phyloP scores from a whole-genome alignment of 2,797 vertebrate genomes.

The Scleropages formosus region DNA sequence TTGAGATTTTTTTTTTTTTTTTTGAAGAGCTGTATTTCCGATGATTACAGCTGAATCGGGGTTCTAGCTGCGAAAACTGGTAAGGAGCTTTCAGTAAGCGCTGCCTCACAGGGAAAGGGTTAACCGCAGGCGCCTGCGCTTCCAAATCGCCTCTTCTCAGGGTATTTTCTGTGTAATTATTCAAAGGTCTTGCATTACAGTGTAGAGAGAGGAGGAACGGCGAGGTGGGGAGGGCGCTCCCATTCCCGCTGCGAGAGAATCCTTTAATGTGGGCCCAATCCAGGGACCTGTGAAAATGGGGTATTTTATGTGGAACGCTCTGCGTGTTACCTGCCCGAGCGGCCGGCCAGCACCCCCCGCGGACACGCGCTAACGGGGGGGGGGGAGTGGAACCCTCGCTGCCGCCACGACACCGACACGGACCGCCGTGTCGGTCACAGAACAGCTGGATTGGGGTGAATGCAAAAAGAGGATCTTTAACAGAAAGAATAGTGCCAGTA shows the following conservation, averaged over 20 bases:
- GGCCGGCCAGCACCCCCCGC: conserved; percentile 46
- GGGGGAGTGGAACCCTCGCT: neutral
- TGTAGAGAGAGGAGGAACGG: conserved; percentile 30
- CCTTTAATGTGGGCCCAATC: conserved; percentile 51
- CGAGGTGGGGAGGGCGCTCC: conserved; percentile 34
- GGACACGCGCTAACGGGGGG: conserved; percentile 49
- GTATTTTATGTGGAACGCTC: conserved; percentile 37
- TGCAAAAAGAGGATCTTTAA: neutral
- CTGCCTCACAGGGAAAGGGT: neutral
- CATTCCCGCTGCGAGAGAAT: conserved; percentile 50
- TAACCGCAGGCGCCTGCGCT: conserved; percentile 37
- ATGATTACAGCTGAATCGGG: conserved; percentile 15
- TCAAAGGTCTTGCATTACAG: conserved; percentile 55
- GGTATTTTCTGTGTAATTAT: conserved; percentile 60
- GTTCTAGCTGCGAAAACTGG: neutral
- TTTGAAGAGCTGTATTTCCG: conserved; percentile 50
- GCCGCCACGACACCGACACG: neutral
- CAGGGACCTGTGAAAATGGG: conserved; percentile 36
- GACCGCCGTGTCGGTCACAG: too few species aligned
- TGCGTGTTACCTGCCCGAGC: conserved; percentile 43
- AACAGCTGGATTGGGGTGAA: too few species aligned
- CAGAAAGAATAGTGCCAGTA: neutral
- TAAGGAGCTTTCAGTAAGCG: conserved; percentile 1
- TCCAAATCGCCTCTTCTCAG: conserved; percentile 43
- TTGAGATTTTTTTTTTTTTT: too few species aligned